phyloP scores from a whole-genome alignment of 2,888 invertebrate species.

The Listrodromus nycthemerus region DNA sequence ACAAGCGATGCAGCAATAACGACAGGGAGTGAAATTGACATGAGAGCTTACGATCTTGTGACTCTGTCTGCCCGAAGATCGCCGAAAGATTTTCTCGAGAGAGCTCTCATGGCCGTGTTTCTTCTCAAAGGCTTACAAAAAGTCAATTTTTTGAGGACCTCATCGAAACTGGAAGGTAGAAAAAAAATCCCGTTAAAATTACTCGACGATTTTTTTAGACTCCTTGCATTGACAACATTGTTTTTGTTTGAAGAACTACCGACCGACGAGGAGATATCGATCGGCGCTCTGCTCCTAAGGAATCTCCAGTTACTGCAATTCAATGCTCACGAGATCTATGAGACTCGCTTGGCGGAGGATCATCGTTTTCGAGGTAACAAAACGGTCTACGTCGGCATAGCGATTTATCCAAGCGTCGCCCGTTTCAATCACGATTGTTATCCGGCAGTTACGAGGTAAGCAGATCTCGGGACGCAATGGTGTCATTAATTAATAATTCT shows the following conservation, averaged over 20 bases:
- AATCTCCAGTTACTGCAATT: conserved; percentile 92
- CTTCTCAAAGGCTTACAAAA: conserved; percentile 90
- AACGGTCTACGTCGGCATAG: conserved; percentile 88
- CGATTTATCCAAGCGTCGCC: conserved; percentile 91
- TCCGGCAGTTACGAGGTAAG: conserved; percentile 90
- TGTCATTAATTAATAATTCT: conserved; percentile 12
- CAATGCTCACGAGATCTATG: conserved; percentile 94
- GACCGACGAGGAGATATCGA: conserved; percentile 86
- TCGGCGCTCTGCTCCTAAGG: conserved; percentile 89
- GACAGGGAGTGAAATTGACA: conserved; percentile 78
- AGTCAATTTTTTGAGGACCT: conserved; percentile 86
- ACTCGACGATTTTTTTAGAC: neutral
- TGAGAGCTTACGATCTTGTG: conserved; percentile 88
- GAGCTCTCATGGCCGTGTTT: conserved; percentile 92
- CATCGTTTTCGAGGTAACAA: conserved; percentile 86
- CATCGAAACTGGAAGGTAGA: conserved; percentile 65
- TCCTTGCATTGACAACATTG: neutral
- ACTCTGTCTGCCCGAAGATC: conserved; percentile 88
- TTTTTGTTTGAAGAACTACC: conserved; percentile 79
- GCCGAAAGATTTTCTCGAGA: conserved; percentile 90
- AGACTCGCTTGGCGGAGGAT: conserved; percentile 87
- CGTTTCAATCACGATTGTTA: conserved; percentile 94
- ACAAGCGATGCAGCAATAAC: conserved; percentile 33
- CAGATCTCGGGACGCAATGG: neutral
- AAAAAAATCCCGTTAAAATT: neutral